A percentile compares a stretch with the other conserved stretches of the same genome.
These are phyloP conservation scores for Melanotaenia maccullochi DNA, from an alignment of 2,797 vertebrate genomes.

Conservation along the genomic window DNA sequence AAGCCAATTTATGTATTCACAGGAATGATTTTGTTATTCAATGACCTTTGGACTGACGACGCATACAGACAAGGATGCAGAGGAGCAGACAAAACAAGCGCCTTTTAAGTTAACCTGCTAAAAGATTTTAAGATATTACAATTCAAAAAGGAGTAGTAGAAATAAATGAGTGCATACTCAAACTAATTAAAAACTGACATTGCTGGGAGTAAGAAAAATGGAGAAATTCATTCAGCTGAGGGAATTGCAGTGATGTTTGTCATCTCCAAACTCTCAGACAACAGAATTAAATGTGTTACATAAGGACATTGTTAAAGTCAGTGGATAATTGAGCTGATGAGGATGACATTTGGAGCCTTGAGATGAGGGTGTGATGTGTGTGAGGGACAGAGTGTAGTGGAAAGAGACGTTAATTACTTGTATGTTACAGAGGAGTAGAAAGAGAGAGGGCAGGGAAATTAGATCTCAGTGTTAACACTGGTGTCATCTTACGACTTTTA, in stretches of 20 bases:
- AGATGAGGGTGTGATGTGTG: constrained; percentile 55
- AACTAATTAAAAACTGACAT: constrained; percentile 7
- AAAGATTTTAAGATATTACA: constrained; percentile 8
- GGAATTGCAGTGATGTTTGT: constrained; percentile 24
- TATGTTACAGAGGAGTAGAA: constrained; percentile 46
- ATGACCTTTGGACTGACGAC: constrained; percentile 57
- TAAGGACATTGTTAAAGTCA: constrained; percentile 60
- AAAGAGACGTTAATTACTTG: constrained; percentile 66
- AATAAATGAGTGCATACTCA: constrained; percentile 11
- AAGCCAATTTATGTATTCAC: constrained; percentile 61
- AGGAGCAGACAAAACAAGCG: constrained; percentile 18
- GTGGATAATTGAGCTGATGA: constrained; percentile 73
- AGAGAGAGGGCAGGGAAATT: constrained; percentile 30
- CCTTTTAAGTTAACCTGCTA: neutral
- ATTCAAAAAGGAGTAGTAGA: neutral
- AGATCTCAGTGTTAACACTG: constrained; percentile 30
- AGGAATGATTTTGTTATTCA: constrained; percentile 52
- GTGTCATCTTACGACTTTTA: constrained; percentile 28
- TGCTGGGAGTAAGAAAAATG: constrained; percentile 25
- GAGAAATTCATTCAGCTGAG: constrained; percentile 31
- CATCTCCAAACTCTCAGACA: constrained; percentile 33
- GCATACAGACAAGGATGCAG: constrained; percentile 11
- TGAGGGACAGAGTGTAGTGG: constrained; percentile 41
- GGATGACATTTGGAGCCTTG: constrained; percentile 68
- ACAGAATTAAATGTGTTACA: constrained; percentile 41